Conservation (phyloP, 23 tunicate genomes). For the Corella eumyota region DNA sequence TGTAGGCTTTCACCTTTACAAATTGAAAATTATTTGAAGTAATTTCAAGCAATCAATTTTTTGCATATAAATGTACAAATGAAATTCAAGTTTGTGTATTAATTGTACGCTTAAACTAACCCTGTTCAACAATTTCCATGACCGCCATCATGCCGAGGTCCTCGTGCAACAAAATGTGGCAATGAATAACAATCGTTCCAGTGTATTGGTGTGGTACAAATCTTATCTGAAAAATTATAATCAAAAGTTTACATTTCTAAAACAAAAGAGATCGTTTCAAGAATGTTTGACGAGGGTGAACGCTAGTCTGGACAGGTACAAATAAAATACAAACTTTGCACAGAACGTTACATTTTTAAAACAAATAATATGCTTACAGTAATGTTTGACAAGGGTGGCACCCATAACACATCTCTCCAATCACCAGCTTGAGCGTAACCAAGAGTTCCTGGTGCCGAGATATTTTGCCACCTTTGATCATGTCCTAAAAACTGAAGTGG, state of each 20-base stretch:
- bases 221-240: constrained; percentile 15
- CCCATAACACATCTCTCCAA: constrained; percentile 35
- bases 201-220: constrained; percentile 6
- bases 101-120: too few relatives aligned
- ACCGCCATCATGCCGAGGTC: constrained; percentile 53
- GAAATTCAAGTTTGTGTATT: too few relatives aligned
- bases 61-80: too few relatives aligned
- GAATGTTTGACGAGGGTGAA: too few relatives aligned
- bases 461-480: constrained; percentile 14
- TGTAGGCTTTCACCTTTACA: neutral
- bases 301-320: too few relatives aligned
- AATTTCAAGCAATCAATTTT: too few relatives aligned
- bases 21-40: too few relatives aligned
- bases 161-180: constrained; percentile 25
- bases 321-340: too few relatives aligned
- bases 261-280: too few relatives aligned
- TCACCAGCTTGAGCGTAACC: constrained; percentile 48
- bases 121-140: constrained; percentile 11
- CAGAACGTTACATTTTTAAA: too few relatives aligned
- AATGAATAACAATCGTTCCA: constrained; percentile 38
- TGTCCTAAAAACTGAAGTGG: constrained; percentile 7
- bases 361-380: too few relatives aligned
- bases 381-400: constrained; percentile 62
- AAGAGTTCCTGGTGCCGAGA: constrained; percentile 15
- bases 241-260: too few relatives aligned